Base-by-base conservation (phyloP, 2,113 vertebrate species). In the Alosa alosa region DNA sequence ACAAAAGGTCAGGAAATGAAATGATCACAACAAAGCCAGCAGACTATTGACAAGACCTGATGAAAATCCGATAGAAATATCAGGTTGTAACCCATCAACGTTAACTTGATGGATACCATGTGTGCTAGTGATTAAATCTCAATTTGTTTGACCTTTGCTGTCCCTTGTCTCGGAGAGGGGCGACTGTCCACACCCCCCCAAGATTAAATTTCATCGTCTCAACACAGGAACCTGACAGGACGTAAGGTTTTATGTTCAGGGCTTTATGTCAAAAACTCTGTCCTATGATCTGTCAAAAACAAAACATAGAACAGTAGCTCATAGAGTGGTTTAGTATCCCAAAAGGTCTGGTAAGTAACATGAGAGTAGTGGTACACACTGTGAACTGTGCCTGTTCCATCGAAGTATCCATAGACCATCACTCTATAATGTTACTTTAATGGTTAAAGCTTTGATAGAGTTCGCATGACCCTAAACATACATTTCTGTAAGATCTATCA, bases 21-120 rank as follows among this genome's bases (percentile, higher is more conserved):
- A 78, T 13, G 72, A 78, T 18, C 11, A 41, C 68, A 78, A 78
- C 72, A 78, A 36, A 39, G 31, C 13, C 11, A 13, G 6, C 31
- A 31, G 31, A 78, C 72, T 78, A 78, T 78, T 78, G 72, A 78
- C 72, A 78, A 39, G 72, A 78, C 11, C 72, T 78, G 36, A 78
- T 78, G 72, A 78, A 39, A 78, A 78, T 39, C 36, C 72, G 36
- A 78, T 78, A 36, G 31, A 78, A 78, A 78, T 78, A 78, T 36
- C 72, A 78, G 72, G 31, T 39, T 39, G 31, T 78, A 36, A 15
- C 72, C 25, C 72, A 72, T 78, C 72, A 78, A 17, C 41, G 72
- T 78, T 39, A 78, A 17, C 31, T 31, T 78, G 25, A 36, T 36
- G 72, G 25, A 36, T 36, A 39, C 36, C 31, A 39, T 78, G 72